Evolutionary conservation across 35 echinoderm and acorn worm species (phyloP).

Genomic region (Apostichopus californicus): DNA sequence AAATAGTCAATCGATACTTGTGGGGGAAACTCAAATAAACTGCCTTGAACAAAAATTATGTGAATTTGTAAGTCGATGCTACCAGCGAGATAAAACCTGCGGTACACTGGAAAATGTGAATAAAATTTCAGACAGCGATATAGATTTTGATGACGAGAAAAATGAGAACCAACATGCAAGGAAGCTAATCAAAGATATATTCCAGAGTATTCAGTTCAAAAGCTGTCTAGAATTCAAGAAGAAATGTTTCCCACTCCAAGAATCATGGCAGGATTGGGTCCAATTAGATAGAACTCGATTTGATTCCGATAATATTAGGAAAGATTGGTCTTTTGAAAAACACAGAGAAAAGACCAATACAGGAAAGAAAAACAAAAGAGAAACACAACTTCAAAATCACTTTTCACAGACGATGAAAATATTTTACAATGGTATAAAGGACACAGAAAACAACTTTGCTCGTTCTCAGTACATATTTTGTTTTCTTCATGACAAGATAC

Average conservation of each 20-base stretch:
- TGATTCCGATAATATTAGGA: background rate
- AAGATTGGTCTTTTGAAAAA: conserved; percentile 23
- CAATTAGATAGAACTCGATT: background rate
- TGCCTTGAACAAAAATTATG: background rate
- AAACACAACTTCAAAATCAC: background rate
- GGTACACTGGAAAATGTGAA: background rate
- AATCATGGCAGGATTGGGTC: conserved; percentile 13
- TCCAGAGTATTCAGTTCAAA: background rate
- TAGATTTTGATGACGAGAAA: background rate
- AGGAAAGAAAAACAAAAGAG: background rate
- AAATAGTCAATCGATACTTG: background rate
- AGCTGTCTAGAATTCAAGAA: conserved; percentile 20
- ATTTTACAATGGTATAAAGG: background rate
- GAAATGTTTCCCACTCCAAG: background rate
- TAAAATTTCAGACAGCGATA: background rate
- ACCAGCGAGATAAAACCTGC: background rate
- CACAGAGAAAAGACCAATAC: background rate
- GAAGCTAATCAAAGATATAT: background rate
- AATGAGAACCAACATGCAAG: background rate
- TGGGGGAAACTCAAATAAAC: background rate
- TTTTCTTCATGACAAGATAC: background rate
- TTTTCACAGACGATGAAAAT: conserved; percentile 18
- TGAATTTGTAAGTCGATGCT: background rate
- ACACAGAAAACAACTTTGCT: background rate
- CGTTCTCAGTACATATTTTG: background rate